Conservation (phyloP, 2,888 invertebrate species). For the Oxyteleia sp. region DNA sequence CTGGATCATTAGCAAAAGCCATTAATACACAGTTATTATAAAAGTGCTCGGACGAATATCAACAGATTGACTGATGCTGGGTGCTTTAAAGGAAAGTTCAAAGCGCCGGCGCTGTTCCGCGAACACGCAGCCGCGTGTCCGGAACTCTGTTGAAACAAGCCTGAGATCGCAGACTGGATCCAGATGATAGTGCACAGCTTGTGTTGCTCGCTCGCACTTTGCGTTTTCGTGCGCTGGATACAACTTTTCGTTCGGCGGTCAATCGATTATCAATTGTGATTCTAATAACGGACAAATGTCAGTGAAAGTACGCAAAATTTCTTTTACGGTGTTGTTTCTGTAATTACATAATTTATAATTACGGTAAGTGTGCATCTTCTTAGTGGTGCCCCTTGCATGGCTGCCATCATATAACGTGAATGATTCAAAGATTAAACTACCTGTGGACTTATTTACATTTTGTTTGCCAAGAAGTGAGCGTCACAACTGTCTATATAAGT, state of each 20-base stretch:
- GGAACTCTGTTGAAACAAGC: slow-evolving; percentile 61
- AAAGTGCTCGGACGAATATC: slow-evolving; percentile 47
- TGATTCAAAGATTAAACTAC: too few species aligned
- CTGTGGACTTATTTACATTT: too few species aligned
- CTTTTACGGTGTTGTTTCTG: background rate
- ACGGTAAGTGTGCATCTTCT: slow-evolving; percentile 31
- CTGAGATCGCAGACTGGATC: slow-evolving; percentile 59
- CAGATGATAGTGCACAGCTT: slow-evolving; percentile 62
- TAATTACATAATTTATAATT: slow-evolving; percentile 17
- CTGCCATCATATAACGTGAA: too few species aligned
- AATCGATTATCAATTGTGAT: slow-evolving; percentile 27
- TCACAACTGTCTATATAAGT: too few species aligned
- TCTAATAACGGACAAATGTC: background rate
- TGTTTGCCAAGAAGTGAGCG: too few species aligned
- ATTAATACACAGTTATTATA: slow-evolving; percentile 24
- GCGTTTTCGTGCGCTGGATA: slow-evolving; percentile 18
- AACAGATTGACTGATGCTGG: slow-evolving; percentile 61
- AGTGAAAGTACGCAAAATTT: slow-evolving; percentile 11
- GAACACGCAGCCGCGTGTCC: slow-evolving; percentile 79
- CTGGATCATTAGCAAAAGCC: slow-evolving; percentile 7
- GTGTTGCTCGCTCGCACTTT: slow-evolving; percentile 25
- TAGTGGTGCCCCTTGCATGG: too few species aligned
- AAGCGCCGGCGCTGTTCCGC: slow-evolving; percentile 74
- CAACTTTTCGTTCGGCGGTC: slow-evolving; percentile 16
- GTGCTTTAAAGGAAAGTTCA: slow-evolving; percentile 45